Conservation (phyloP, 2,797 vertebrate species). For the Sarcoramphus papa region DNA sequence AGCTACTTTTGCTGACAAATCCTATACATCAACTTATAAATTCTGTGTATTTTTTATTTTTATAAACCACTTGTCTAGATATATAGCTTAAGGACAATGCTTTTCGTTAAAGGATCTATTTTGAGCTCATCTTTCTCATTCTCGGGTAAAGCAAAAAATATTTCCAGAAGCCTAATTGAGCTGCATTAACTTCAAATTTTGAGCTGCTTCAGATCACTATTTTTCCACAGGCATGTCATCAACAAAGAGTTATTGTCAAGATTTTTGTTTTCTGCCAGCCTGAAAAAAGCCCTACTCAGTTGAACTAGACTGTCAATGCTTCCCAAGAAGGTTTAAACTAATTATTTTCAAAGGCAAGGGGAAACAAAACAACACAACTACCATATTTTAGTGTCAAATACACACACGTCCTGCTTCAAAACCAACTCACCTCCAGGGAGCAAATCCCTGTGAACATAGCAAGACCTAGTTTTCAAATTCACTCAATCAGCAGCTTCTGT, state of each 20-base stretch:
- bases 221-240: not conserved
- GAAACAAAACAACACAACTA: not conserved
- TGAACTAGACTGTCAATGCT: not conserved
- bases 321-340: not conserved
- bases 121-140: not conserved
- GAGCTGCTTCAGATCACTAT: not conserved
- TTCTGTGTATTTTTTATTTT: not conserved
- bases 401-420: not conserved
- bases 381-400: not conserved
- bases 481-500: not conserved
- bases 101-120: not conserved
- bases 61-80: not conserved
- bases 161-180: not conserved
- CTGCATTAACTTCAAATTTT: not conserved
- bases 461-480: constrained; percentile 17
- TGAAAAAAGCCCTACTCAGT: not conserved
- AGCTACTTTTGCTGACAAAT: not conserved
- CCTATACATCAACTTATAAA: not conserved
- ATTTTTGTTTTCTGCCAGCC: not conserved
- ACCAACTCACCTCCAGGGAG: not conserved
- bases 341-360: not conserved
- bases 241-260: not conserved
- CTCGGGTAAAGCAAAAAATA: not conserved
- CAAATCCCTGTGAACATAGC: not conserved
- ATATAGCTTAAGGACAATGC: not conserved